A percentile compares a stretch with the other conserved stretches of the same genome.
Evolutionary conservation across 2,797 vertebrate species (phyloP).

Genomic region (Pteronotus mesoamericanus): DNA sequence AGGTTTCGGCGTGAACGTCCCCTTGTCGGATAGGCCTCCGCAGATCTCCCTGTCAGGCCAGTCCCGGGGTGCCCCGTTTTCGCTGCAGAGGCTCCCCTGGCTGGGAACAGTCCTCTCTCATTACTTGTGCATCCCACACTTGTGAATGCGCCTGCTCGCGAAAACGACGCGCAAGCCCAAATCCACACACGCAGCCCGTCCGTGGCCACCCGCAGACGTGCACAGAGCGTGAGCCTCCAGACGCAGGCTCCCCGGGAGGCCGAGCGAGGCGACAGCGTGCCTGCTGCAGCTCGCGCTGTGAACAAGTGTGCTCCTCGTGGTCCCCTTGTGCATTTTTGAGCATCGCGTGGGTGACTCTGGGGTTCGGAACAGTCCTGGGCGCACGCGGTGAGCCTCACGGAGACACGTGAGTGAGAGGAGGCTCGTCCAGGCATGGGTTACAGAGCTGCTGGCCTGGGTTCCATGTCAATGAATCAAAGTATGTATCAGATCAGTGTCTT

Average conservation of each 20-base stretch:
- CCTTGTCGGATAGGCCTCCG: background rate
- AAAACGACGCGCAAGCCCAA: background rate
- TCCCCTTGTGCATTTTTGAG: background rate
- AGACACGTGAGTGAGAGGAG: accelerated
- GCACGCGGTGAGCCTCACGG: too few species aligned
- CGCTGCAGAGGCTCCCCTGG: background rate
- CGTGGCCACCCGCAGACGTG: accelerated
- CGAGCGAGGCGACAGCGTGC: background rate
- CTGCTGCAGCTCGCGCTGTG: accelerated
- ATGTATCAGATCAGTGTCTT: background rate
- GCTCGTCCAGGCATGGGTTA: accelerated
- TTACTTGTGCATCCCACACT: accelerated
- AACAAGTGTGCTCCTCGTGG: background rate
- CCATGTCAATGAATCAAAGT: too few species aligned
- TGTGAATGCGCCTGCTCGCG: accelerated
- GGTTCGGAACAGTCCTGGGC: too few species aligned
- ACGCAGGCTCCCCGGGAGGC: accelerated
- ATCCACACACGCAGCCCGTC: accelerated
- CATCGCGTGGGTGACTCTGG: too few species aligned
- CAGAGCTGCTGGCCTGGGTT: background rate
- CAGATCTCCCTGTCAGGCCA: background rate
- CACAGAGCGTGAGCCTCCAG: accelerated
- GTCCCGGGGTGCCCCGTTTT: background rate
- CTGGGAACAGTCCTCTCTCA: accelerated
- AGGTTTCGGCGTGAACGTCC: background rate